These are phyloP conservation scores for Patella ulyssiponensis DNA, from an alignment of 2,888 invertebrate genomes.

Conservation along the genomic window DNA sequence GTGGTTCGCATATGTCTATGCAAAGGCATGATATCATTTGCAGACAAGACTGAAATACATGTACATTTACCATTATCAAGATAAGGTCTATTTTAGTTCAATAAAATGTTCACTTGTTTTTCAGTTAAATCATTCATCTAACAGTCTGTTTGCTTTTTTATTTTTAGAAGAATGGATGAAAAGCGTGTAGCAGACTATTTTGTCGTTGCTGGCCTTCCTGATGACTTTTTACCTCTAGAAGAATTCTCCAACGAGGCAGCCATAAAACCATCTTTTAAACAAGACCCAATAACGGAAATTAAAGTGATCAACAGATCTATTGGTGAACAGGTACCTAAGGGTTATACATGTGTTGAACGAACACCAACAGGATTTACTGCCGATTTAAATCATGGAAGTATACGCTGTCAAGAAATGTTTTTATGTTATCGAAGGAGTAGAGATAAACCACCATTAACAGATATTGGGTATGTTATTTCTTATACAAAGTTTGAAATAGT, in stretches of 20 bases:
- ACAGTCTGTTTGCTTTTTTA: neutral
- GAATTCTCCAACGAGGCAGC: slow-evolving; percentile 84
- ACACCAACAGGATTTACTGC: slow-evolving; percentile 83
- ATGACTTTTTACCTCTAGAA: slow-evolving; percentile 81
- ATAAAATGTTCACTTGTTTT: no score
- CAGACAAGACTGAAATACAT: no score
- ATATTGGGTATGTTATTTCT: slow-evolving; percentile 83
- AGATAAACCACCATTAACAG: slow-evolving; percentile 96
- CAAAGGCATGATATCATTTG: no score
- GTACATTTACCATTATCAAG: no score
- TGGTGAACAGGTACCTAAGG: slow-evolving; percentile 79
- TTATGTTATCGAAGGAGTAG: slow-evolving; percentile 92
- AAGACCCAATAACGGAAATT: slow-evolving; percentile 95
- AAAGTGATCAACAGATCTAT: slow-evolving; percentile 90
- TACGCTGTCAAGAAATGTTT: slow-evolving; percentile 93
- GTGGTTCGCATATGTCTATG: no score
- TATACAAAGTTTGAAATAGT: no score
- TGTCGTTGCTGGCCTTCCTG: slow-evolving; percentile 95
- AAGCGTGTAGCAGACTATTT: slow-evolving; percentile 93
- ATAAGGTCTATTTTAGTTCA: no score
- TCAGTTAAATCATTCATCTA: neutral
- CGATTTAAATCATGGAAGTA: slow-evolving; percentile 96
- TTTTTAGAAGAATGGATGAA: slow-evolving; percentile 63
- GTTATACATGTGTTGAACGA: slow-evolving; percentile 64
- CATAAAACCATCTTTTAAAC: slow-evolving; percentile 80